Conservation (phyloP, 2,113 vertebrate genomes). For the Aythya baeri region DNA sequence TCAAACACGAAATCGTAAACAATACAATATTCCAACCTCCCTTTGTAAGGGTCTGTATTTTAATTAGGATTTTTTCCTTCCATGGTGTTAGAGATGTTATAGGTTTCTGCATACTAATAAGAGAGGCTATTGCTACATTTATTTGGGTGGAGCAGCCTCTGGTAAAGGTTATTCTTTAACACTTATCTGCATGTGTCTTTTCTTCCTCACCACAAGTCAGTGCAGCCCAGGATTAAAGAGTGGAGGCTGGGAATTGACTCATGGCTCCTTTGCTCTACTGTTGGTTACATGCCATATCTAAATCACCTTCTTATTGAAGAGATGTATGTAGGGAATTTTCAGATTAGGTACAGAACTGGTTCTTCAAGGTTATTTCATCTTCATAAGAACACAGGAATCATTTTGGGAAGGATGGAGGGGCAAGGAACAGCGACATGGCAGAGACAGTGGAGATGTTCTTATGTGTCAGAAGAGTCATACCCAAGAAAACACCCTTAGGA, state of each 20-base stretch:
- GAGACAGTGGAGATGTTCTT: background rate
- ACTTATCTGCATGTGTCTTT: background rate
- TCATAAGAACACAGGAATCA: background rate
- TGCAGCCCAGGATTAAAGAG: background rate
- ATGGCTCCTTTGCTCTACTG: background rate
- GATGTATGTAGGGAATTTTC: background rate
- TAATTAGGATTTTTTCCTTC: background rate
- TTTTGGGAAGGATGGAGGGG: background rate
- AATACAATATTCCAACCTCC: background rate
- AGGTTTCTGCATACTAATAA: background rate
- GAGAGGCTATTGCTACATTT: background rate
- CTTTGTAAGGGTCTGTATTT: background rate
- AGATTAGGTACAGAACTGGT: background rate
- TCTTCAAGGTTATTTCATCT: background rate
- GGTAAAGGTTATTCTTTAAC: background rate
- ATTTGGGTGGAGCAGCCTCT: background rate
- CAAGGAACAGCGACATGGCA: background rate
- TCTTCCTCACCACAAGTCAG: background rate
- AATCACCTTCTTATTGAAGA: background rate
- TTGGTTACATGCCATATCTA: background rate
- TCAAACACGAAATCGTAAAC: background rate
- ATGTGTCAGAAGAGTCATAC: background rate
- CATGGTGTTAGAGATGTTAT: background rate
- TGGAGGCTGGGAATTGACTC: background rate
- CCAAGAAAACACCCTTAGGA: background rate